Conservation (phyloP, 1,140 invertebrate genomes). For the Bombus turneri region DNA sequence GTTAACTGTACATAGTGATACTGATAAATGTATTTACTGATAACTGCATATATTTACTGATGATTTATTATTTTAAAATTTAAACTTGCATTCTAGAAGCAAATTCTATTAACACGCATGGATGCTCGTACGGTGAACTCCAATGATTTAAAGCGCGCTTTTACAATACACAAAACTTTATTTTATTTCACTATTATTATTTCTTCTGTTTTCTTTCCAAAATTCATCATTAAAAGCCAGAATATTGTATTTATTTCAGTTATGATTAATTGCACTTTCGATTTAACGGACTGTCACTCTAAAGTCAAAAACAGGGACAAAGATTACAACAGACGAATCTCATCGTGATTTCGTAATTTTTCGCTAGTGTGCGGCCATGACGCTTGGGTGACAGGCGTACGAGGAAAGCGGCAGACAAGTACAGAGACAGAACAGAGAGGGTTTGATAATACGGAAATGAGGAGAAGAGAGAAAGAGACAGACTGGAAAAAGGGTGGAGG, state of each 20-base stretch:
- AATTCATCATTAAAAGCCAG: not conserved
- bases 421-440: not conserved
- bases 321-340: not conserved
- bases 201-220: not conserved
- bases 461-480: slow-evolving; percentile 2
- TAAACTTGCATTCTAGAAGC: not conserved
- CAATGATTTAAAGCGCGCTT: not conserved
- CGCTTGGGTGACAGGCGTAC: not conserved
- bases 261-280: not conserved
- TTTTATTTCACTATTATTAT: not conserved
- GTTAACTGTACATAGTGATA: too few relatives aligned
- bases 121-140: not conserved
- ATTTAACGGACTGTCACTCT: not conserved
- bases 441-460: not conserved
- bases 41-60: too few relatives aligned
- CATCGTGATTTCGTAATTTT: not conserved
- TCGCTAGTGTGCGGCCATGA: not conserved
- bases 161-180: not conserved
- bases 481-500: slow-evolving; percentile 9
- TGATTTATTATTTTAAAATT: not conserved
- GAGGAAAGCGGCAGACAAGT: not conserved
- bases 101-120: not conserved
- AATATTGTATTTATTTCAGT: not conserved
- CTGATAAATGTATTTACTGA: too few relatives aligned
- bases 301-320: not conserved